Conservation (phyloP, 2,113 vertebrate genomes). For the Apodemus sylvaticus region DNA sequence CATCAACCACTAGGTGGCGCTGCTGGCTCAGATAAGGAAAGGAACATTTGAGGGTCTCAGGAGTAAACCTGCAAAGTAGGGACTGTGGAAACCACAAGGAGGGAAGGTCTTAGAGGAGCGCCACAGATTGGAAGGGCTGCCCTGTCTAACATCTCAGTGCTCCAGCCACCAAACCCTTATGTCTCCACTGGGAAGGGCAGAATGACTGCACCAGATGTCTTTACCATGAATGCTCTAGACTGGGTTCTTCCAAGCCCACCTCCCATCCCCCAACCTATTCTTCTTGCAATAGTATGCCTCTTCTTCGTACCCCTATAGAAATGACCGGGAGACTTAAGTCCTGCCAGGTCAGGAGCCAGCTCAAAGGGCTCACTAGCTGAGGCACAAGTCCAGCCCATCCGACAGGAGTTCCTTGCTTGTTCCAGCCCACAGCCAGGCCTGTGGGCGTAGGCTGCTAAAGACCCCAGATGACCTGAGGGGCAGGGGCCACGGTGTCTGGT, state of each 20-base stretch:
- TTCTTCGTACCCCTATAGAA: neutral
- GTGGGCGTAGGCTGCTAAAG: neutral
- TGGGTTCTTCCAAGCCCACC: rapidly evolving
- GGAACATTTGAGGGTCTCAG: rapidly evolving
- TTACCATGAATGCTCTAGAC: neutral
- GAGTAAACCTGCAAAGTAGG: neutral
- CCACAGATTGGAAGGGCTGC: neutral
- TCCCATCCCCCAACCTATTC: neutral
- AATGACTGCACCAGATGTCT: neutral
- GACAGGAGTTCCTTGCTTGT: neutral
- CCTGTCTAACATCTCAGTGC: neutral
- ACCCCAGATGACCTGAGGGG: neutral
- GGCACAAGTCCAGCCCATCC: neutral
- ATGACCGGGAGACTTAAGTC: neutral
- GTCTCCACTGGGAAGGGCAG: rapidly evolving
- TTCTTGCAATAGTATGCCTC: neutral
- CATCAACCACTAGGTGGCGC: neutral
- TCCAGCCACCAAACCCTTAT: neutral
- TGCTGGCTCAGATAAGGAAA: neutral
- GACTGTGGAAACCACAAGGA: no score
- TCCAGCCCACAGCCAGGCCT: neutral
- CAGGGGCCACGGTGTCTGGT: neutral
- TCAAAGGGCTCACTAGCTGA: neutral
- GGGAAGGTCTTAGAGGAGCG: rapidly evolving
- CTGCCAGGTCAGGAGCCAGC: neutral